phyloP scores from a whole-genome alignment of 2,113 vertebrate genomes.

The Alces alces region DNA sequence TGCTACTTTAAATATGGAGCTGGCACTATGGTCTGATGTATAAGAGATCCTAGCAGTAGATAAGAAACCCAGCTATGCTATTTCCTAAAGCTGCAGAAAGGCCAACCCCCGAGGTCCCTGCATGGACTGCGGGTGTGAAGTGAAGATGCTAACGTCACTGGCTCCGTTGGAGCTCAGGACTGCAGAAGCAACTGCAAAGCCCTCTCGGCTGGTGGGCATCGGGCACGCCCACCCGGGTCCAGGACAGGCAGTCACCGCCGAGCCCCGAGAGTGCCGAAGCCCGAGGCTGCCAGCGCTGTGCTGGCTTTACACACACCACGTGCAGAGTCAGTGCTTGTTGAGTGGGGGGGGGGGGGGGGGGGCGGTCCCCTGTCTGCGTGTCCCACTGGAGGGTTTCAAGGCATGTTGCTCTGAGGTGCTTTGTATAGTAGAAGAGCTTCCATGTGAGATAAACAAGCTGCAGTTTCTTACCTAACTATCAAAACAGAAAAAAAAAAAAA shows the following conservation, averaged over 20 bases:
- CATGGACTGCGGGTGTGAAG: neutral
- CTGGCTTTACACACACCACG: accelerated
- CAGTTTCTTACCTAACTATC: neutral
- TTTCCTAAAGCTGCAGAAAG: neutral
- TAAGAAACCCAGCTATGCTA: neutral
- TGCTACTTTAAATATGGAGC: neutral
- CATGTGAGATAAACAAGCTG: neutral
- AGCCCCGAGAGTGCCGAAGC: neutral
- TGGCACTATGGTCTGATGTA: neutral
- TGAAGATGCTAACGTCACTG: neutral
- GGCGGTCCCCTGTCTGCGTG: neutral
- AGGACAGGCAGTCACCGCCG: neutral
- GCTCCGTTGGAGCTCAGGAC: neutral
- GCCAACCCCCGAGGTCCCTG: too few species aligned
- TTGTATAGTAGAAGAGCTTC: neutral
- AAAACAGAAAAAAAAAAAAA: neutral
- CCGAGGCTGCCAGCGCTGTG: neutral
- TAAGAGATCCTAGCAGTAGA: neutral
- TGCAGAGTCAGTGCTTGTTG: accelerated
- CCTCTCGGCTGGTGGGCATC: neutral
- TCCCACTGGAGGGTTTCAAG: neutral
- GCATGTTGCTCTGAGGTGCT: neutral
- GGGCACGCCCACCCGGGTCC: accelerated
- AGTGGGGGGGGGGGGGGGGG: accelerated
- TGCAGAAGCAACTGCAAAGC: neutral